phyloP scores from a whole-genome alignment of 2,797 vertebrate species.

The Zenarchopterus dispar region DNA sequence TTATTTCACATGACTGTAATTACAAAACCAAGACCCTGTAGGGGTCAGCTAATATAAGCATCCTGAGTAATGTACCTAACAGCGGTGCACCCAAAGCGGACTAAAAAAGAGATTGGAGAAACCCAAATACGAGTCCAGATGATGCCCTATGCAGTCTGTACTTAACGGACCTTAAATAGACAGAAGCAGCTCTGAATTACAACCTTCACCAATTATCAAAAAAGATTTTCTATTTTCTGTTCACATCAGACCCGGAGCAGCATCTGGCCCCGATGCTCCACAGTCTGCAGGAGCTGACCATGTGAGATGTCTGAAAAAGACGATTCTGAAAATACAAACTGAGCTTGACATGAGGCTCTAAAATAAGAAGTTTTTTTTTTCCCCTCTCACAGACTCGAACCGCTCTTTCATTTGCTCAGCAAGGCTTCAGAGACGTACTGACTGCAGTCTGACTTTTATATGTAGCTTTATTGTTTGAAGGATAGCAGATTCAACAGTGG shows the following conservation, averaged over 20 bases:
- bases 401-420: slow-evolving; percentile 66
- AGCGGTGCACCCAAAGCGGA: slow-evolving; percentile 14
- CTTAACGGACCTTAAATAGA: slow-evolving; percentile 69
- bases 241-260: slow-evolving; percentile 36
- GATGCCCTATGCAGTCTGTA: slow-evolving; percentile 55
- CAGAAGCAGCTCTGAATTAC: slow-evolving; percentile 73
- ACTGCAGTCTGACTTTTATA: background rate
- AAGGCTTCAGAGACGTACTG: slow-evolving; percentile 9
- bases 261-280: slow-evolving; percentile 38
- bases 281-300: slow-evolving; percentile 48
- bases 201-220: slow-evolving; percentile 74
- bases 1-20: too few species aligned
- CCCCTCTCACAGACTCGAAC: slow-evolving; percentile 25
- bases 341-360: slow-evolving; percentile 50
- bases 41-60: slow-evolving; percentile 19
- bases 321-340: slow-evolving; percentile 65
- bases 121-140: slow-evolving; percentile 30
- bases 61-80: slow-evolving; percentile 19
- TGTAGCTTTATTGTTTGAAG: background rate
- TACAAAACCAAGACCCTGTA: slow-evolving; percentile 23
- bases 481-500: background rate
- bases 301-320: slow-evolving; percentile 38
- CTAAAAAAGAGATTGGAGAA: slow-evolving; percentile 51
- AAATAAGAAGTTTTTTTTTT: slow-evolving; percentile 33
- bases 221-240: slow-evolving; percentile 67